A percentile compares a stretch with the other conserved stretches of the same genome.
Conservation (phyloP, 2,113 vertebrate genomes). For the Eulemur rufifrons region DNA sequence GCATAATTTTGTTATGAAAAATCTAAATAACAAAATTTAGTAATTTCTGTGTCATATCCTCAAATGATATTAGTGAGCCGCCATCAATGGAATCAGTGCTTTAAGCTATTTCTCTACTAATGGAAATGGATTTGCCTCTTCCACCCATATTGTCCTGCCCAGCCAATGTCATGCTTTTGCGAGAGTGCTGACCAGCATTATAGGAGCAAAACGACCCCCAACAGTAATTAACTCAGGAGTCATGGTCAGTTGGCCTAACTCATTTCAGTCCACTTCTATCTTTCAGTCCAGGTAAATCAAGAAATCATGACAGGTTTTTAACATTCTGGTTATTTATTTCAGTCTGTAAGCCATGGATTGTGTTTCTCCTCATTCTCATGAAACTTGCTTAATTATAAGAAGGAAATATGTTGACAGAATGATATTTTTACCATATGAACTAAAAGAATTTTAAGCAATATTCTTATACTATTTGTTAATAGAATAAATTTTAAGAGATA, state of each 20-base stretch:
- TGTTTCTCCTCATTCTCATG: background rate
- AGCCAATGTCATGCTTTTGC: background rate
- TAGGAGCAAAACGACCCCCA: accelerated
- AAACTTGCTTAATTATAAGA: background rate
- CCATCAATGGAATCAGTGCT: background rate
- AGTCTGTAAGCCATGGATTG: background rate
- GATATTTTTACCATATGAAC: background rate
- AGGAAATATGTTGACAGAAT: background rate
- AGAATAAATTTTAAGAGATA: background rate
- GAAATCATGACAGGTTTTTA: background rate
- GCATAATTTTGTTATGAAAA: background rate
- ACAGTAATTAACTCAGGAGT: background rate
- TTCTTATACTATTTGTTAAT: background rate
- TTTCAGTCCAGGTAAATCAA: background rate
- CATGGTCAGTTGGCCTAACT: background rate
- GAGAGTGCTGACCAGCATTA: background rate
- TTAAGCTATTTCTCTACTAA: background rate
- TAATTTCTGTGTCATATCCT: background rate
- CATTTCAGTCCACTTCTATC: background rate
- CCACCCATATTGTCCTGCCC: background rate
- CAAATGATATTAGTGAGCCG: background rate
- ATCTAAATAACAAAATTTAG: background rate
- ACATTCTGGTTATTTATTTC: constrained; percentile 1
- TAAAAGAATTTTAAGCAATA: background rate
- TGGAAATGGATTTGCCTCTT: background rate